Evolutionary conservation across 2,888 invertebrate species (phyloP), one percentile per base, ranked within the genome.

Genomic region (Xylota segnis): DNA sequence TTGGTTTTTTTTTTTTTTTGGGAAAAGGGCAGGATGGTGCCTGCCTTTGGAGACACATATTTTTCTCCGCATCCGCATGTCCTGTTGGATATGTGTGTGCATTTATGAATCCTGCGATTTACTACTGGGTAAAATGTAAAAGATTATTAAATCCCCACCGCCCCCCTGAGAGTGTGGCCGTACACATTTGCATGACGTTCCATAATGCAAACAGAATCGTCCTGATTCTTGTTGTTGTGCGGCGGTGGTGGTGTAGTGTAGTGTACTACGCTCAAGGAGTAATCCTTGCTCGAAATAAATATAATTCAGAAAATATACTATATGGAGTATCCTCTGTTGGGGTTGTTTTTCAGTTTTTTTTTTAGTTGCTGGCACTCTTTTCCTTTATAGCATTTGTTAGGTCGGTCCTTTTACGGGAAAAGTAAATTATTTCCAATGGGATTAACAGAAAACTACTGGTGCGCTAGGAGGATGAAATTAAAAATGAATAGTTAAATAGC

Each of bases 91-190:
- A 45, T 37, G 34, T 37, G 45, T 37, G 12, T 54, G 52, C 59
- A 52, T 74, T 74, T 66, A 37, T 68, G 66, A 68, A 61, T 75
- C 61, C 68, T 61, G 61, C 68, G 71, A 81, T 68, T 75, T 68
- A 75, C 66, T 45, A 66, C 37, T 37, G n/a, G n/a, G 61, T 34
- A 52, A 81, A 61, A 81, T 70, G 70, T 50, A 65, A 52, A 52
- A 50, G 70, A 82, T 70, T 82, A 70, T 82, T 76, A 82, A 82
- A 70, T 63, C 70, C 76, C n/a, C n/a, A n/a, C n/a, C n/a, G n/a
- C n/a, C n/a, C n/a, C 23, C 50, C 70, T 58, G 63, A 61, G 63
- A 61, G 63, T 65, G 54, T 65, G 65, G 34, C 32, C 23, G 18
- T 76, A 14, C n/a, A 58, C 56, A 65, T 76, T 71, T 70, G 76